Base-by-base conservation (phyloP, 2,797 vertebrate species). In the Macropodus opercularis region DNA sequence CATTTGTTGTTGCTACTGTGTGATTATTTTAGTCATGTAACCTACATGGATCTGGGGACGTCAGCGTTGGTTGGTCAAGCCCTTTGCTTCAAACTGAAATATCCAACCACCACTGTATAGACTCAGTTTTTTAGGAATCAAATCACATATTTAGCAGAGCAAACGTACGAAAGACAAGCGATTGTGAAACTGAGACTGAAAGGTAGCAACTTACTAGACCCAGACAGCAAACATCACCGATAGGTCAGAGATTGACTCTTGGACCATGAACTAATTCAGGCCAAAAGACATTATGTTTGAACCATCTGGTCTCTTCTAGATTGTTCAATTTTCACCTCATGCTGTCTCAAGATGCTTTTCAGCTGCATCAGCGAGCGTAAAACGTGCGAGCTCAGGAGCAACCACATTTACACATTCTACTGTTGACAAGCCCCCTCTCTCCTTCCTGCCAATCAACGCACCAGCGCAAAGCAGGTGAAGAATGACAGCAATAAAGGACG, bases 301-400 rank as follows among this genome's bases (percentile, higher is more conserved):
- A 60, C 32, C 4, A 12, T 9, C 1, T 18, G 55, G 42, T 41
- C 49, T 10, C 36, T 52, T 32, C 10, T 51, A 35, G 23, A 22
- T 31, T 1, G 1, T 34, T 11, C 26, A 48, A 32, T 31, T 53
- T 43, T 50, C 46, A 43, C 10, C n/a, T 8, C 17, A 6, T 18
- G 19, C 27, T 5, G 9, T 44, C 35, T 64, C 3, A 26, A 21
- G 41, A 61, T n/a, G 12, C 24, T 72, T n/a, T 8, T 11, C 38
- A 26, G 63, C 65, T 44, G 40, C 47, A 69, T 17, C 41, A 56
- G 17, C 17, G 35, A 64, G 44, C 46, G 61, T 48, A 69, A 76
- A 72, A 52, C 35, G 75, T 69, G 69, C 53, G 73, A 42, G 7
- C 46, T 57, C 61, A 67, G 56, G 42, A 42, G 47, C 42, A 60